Percentiles rank a stretch among this genome's conserved stretches.
Evolutionary conservation across 2,113 vertebrate species (phyloP).

Genomic region (Tachysurus fulvidraco): DNA sequence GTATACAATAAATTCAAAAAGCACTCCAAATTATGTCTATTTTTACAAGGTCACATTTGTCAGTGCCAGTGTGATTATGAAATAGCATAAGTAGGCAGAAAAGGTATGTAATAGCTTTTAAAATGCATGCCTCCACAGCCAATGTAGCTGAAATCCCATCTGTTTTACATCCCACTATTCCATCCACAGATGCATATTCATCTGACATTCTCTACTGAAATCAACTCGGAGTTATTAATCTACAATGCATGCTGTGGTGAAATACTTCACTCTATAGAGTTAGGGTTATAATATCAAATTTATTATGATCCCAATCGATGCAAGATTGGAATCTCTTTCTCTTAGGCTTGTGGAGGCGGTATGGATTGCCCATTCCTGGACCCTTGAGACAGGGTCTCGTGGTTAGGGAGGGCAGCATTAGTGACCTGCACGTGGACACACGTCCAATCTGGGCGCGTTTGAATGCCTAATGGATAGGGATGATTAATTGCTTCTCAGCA

Average conservation of each 20-base stretch:
- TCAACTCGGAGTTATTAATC: constrained; percentile 26
- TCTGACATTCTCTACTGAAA: constrained; percentile 5
- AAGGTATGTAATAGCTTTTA: neutral
- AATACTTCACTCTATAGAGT: constrained; percentile 43
- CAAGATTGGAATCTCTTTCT: constrained; percentile 45
- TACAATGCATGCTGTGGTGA: constrained; percentile 7
- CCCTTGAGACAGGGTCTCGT: constrained; percentile 44
- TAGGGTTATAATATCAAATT: constrained; percentile 48
- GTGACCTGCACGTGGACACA: constrained; percentile 52
- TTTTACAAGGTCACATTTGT: neutral
- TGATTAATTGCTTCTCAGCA: constrained; percentile 54
- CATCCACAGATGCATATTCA: constrained; percentile 15
- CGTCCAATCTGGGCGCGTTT: constrained; percentile 51
- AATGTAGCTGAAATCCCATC: neutral
- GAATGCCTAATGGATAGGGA: constrained; percentile 54
- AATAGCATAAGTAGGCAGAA: neutral
- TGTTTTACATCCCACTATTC: neutral
- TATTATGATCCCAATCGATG: constrained; percentile 50
- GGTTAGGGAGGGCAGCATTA: constrained; percentile 55
- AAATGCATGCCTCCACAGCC: constrained; percentile 6
- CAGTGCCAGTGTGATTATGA: neutral
- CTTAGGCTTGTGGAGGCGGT: constrained; percentile 41
- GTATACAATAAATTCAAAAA: neutral
- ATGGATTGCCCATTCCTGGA: constrained; percentile 30
- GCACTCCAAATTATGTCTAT: neutral